Evolutionary conservation across 2,797 vertebrate species (phyloP), one percentile per base, ranked within the genome.

Genomic region (Sylvilagus floridanus): DNA sequence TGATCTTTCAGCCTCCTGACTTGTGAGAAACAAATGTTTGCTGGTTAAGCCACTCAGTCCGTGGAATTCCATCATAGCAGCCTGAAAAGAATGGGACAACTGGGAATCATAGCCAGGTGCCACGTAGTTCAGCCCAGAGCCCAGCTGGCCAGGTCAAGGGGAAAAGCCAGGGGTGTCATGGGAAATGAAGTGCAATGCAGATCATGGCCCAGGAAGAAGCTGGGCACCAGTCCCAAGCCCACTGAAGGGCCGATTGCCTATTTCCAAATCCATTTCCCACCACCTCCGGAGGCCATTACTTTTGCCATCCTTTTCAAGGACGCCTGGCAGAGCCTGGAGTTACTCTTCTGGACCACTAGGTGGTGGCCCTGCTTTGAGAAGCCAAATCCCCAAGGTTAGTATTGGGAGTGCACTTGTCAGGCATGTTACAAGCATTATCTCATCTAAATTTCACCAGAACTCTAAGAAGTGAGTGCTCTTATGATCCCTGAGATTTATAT

Each of bases 341-440:
- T 96, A 78, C 88, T 66, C 12, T 4, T 37, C 60, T 42, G 4
- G 9, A 79, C 92, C 94, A 92, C 92, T 66, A 95, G 96, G 86
- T 91, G 96, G 92, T 22, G 86, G 79, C 17, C 1, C 17, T 88
- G 88, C 78, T 88, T 93, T 2, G 17, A 79, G 83, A 89, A 96
- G 95, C 90, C 88, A 84, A 79, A 95, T 19, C 37, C 66, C 57
- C 3, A 17, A 68, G 32, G 24, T 10, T 13, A 37, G 47, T 30
- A 50, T 50, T 30, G 7, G 50, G 35, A 78, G 6, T 37, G 17
- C 16, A 1, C 54, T 30, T 30, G 60, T 35, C 16, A 42, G 76
- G 54, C 14, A 72, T 76, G 50, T 19, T 24, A 9, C 24, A 6
- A 2, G n/a, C 54, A 62, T 68, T 50, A 89, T 84, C 94, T 97